Conservation (phyloP, 2,113 vertebrate species). For the Holacanthus passer region DNA sequence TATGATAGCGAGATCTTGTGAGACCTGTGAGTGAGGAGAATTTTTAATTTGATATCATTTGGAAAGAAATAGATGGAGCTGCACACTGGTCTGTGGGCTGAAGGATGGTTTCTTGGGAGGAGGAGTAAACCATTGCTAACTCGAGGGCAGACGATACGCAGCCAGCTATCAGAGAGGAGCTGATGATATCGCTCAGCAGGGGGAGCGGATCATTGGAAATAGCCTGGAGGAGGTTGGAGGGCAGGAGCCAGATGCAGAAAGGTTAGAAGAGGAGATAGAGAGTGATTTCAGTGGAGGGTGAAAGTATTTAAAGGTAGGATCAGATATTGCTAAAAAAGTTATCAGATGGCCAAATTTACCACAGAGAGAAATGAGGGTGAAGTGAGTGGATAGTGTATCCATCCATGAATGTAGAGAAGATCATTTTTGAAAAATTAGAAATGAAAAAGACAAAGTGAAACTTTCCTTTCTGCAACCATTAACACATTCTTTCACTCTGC, state of each 20-base stretch:
- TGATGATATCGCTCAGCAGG: constrained; percentile 51
- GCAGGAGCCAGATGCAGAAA: constrained; percentile 8
- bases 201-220: constrained; percentile 50
- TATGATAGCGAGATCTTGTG: background rate
- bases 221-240: constrained; percentile 9
- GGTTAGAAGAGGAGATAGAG: background rate
- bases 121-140: constrained; percentile 38
- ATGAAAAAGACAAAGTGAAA: background rate
- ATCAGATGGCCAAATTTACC: constrained; percentile 4
- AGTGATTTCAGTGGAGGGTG: constrained; percentile 8
- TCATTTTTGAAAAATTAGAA: background rate
- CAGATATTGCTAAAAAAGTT: constrained; percentile 12
- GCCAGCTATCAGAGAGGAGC: constrained; percentile 36
- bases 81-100: constrained; percentile 4
- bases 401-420: background rate
- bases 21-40: background rate
- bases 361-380: background rate
- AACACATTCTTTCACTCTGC: background rate
- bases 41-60: background rate
- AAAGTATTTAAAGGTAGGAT: constrained; percentile 17
- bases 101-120: constrained; percentile 15
- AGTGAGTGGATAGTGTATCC: background rate
- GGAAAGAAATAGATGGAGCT: background rate
- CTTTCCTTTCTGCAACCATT: background rate
- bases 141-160: constrained; percentile 21